Conservation (phyloP, 2,888 invertebrate genomes). For the Microdon myrmicae region DNA sequence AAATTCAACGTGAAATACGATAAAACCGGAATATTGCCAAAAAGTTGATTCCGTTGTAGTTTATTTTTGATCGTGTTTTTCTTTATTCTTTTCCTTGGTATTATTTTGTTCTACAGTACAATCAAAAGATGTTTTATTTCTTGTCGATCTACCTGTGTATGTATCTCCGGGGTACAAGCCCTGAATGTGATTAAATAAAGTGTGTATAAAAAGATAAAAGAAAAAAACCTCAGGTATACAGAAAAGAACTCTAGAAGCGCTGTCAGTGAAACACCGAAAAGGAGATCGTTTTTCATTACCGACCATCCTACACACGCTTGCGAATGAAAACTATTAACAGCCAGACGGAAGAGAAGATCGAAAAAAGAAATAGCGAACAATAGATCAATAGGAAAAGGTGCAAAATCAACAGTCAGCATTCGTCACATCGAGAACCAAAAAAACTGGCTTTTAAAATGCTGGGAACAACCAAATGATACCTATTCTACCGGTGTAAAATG, state of each 20-base stretch:
- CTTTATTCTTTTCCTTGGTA: too few species aligned
- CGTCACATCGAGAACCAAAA: too few species aligned
- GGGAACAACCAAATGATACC: too few species aligned
- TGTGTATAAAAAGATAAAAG: not conserved
- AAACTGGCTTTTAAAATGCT: too few species aligned
- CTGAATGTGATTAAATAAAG: slow-evolving; percentile 4
- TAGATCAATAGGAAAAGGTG: slow-evolving; percentile 20
- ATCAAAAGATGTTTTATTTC: slow-evolving; percentile 16
- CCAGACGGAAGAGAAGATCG: not conserved
- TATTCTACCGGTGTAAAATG: too few species aligned
- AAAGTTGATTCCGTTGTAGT: too few species aligned
- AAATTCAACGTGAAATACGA: slow-evolving; percentile 22
- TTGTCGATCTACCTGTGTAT: slow-evolving; percentile 9
- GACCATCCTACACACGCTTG: slow-evolving; percentile 7
- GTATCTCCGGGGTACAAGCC: slow-evolving; percentile 9
- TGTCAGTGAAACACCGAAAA: too few species aligned
- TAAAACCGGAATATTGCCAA: slow-evolving; percentile 45
- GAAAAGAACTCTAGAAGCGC: too few species aligned
- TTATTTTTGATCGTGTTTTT: too few species aligned
- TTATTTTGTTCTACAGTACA: slow-evolving; percentile 17
- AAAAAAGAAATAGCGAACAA: slow-evolving; percentile 8
- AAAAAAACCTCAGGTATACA: slow-evolving; percentile 1
- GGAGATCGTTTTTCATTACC: slow-evolving; percentile 11
- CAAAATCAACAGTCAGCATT: too few species aligned
- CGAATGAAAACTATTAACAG: too few species aligned